These are phyloP conservation scores for Dynastes hyllus DNA, from an alignment of 2,888 invertebrate genomes.

Conservation along the genomic window DNA sequence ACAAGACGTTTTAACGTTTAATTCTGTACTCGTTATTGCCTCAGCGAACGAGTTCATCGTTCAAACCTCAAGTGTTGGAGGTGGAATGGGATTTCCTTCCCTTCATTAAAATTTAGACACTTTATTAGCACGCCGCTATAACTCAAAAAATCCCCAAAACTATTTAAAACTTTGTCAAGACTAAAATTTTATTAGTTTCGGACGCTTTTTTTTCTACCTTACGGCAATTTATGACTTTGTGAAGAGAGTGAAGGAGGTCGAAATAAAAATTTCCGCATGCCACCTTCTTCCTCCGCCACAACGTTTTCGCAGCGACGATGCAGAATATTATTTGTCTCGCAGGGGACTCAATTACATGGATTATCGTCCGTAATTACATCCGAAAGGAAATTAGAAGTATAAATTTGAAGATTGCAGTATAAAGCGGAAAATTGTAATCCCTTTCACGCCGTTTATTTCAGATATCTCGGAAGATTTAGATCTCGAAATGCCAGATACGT, in stretches of 20 bases:
- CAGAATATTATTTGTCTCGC: constrained; percentile 34
- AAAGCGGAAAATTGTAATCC: constrained; percentile 26
- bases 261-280: constrained; percentile 51
- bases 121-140: constrained; percentile 58
- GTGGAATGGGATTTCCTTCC: constrained; percentile 35
- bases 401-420: constrained; percentile 49
- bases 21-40: constrained; percentile 52
- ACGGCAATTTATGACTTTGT: constrained; percentile 50
- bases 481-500: not conserved
- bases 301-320: not conserved
- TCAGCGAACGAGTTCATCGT: constrained; percentile 53
- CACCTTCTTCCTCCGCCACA: constrained; percentile 5
- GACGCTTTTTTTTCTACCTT: constrained; percentile 34
- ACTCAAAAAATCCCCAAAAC: constrained; percentile 55
- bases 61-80: constrained; percentile 49
- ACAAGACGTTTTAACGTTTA: constrained; percentile 54
- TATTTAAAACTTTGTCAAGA: constrained; percentile 57
- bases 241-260: constrained; percentile 1
- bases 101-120: constrained; percentile 59
- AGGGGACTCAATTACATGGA: constrained; percentile 42
- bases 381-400: constrained; percentile 57
- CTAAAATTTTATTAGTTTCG: constrained; percentile 55
- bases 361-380: constrained; percentile 46
- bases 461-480: constrained; percentile 17
- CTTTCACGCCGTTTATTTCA: constrained; percentile 14